These are phyloP conservation scores for Vimba vimba DNA, from an alignment of 2,113 vertebrate genomes.

Conservation along the genomic window DNA sequence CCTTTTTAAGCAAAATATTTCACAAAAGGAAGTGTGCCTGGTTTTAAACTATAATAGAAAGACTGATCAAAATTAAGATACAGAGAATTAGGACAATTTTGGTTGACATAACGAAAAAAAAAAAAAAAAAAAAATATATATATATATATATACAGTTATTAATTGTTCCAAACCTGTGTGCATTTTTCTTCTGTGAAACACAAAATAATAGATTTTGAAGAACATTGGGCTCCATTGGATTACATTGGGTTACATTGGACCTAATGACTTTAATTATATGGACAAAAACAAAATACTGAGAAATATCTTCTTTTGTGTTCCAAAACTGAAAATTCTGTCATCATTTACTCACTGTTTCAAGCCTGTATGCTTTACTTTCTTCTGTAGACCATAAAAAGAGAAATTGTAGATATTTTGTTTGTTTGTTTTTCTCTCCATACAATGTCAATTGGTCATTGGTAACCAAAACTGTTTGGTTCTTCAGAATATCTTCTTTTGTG, in stretches of 20 bases:
- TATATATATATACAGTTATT: too few species aligned
- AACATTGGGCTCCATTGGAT: not conserved
- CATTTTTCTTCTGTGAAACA: too few species aligned
- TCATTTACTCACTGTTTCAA: conserved; percentile 4
- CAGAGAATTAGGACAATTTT: not conserved
- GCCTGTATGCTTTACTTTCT: not conserved
- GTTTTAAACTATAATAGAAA: not conserved
- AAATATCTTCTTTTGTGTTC: not conserved
- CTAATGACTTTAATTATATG: not conserved
- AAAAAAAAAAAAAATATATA: too few species aligned
- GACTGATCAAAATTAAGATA: not conserved
- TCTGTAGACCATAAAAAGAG: not conserved
- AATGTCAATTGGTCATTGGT: not conserved
- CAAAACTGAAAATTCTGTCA: not conserved
- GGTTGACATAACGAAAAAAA: not conserved
- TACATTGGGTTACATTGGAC: not conserved
- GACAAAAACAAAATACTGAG: not conserved
- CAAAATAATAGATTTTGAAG: not conserved
- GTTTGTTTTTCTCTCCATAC: not conserved
- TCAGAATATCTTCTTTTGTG: not conserved
- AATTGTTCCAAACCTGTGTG: too few species aligned
- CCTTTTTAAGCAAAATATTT: not conserved
- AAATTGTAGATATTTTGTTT: not conserved
- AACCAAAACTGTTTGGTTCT: not conserved
- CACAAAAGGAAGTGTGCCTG: not conserved